Evolutionary conservation across 2,113 vertebrate species (phyloP), one percentile per base, ranked within the genome.

Genomic region (Entosphenus tridentatus): DNA sequence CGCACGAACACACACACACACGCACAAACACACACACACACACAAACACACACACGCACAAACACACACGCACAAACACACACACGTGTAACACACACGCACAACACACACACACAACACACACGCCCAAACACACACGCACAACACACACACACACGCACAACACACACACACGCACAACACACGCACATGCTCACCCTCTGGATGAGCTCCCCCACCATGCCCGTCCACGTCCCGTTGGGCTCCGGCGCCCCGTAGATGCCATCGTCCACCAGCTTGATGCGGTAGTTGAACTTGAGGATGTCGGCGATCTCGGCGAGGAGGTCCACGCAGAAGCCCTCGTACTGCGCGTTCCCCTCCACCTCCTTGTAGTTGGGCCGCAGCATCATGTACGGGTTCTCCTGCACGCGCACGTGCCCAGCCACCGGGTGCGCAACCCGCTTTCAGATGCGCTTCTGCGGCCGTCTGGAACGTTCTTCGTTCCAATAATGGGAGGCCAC

Each of bases 281-380:
- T 85, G 72, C 76, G 81, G 73, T 83, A 93, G 67, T 82, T 84
- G 80, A 93, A 93, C 72, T 86, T 85, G 18, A 89, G 79, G 69
- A 87, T 82, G 73, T 82, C 82, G 0, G 88, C 81, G 17, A 93
- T 77, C 73, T 93, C 89, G 9, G 79, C 78, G 57, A 93, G 82
- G 86, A 93, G 87, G 81, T 93, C 88, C 76, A 91, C 88, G 1
- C 88, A 93, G 79, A 93, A 90, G 0, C 88, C 88, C 73, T 93
- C 86, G 1, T 89, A 93, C 73, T 80, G 86, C 12, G 87, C 82
- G 1, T 85, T 85, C 0, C 89, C 93, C 18, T 92, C 85, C 75
- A 95, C 81, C 57, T 87, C 85, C 74, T 90, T 88, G 78, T 83
- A 82, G 73, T 87, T 87, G 39, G 79, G 75, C 73, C 82, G 81